Conservation (phyloP, 2,888 invertebrate genomes). For the Dromius quadrimaculatus region DNA sequence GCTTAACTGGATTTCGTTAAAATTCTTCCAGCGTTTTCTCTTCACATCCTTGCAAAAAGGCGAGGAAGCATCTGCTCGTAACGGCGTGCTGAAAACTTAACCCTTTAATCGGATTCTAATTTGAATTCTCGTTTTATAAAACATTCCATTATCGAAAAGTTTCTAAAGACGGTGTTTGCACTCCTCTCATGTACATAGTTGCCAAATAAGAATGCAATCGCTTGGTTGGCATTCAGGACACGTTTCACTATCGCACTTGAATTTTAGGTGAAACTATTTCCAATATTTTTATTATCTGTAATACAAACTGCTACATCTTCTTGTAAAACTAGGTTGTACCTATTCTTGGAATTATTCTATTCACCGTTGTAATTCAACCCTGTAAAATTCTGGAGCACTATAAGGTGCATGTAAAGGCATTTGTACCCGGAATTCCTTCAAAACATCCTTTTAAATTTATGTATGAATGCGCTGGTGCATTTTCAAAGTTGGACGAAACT, state of each 20-base stretch:
- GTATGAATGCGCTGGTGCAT: no score
- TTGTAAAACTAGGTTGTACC: no score
- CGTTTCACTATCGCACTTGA: slow-evolving; percentile 31
- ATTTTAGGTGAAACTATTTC: slow-evolving; percentile 3
- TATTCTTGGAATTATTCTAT: no score
- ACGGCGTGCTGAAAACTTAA: slow-evolving; percentile 5
- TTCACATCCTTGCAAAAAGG: slow-evolving; percentile 5
- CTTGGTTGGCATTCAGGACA: slow-evolving; percentile 34
- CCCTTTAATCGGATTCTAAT: slow-evolving; percentile 38
- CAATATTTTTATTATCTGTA: no score
- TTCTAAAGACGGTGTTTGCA: slow-evolving; percentile 39
- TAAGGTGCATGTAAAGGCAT: no score
- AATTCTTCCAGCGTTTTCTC: slow-evolving; percentile 6
- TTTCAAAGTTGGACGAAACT: no score
- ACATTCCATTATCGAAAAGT: slow-evolving; percentile 47
- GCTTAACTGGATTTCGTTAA: slow-evolving; percentile 32
- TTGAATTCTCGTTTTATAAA: slow-evolving; percentile 35
- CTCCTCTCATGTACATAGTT: slow-evolving; percentile 36
- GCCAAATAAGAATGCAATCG: slow-evolving; percentile 45
- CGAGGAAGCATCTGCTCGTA: background rate
- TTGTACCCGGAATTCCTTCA: no score
- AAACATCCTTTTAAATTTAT: no score
- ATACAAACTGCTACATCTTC: background rate
- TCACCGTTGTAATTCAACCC: no score
- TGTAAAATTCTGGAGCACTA: no score